Evolutionary conservation across 2,113 vertebrate genomes (phyloP).

Genomic region (Thamnaconus septentrionalis): DNA sequence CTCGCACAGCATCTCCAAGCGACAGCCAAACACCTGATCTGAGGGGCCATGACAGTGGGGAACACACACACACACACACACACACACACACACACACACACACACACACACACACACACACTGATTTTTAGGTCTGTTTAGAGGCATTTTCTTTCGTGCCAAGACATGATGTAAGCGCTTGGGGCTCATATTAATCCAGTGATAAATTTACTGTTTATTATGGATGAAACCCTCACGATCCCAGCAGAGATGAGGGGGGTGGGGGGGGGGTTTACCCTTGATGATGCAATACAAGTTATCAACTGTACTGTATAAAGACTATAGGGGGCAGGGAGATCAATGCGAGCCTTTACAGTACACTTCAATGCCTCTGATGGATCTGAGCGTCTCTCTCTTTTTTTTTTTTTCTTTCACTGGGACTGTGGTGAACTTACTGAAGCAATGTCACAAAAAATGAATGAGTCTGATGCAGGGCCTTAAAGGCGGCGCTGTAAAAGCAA

Average conservation of each 20-base stretch:
- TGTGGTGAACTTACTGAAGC: background rate
- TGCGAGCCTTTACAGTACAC: background rate
- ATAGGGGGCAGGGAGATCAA: constrained; percentile 18
- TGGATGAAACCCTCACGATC: constrained; percentile 40
- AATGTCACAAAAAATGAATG: no score
- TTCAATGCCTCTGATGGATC: background rate
- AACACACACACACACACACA: constrained; percentile 25
- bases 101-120: background rate
- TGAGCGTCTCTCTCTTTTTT: background rate
- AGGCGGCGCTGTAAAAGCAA: no score
- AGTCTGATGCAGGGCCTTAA: no score
- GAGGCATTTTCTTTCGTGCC: background rate
- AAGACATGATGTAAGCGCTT: constrained; percentile 48
- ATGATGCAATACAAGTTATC: constrained; percentile 58
- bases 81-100: constrained; percentile 1
- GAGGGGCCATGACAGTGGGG: constrained; percentile 39
- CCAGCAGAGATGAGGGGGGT: constrained; percentile 25
- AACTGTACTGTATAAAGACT: constrained; percentile 15
- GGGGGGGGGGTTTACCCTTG: constrained; percentile 20
- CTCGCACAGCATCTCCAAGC: constrained; percentile 87
- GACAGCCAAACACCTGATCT: constrained; percentile 94
- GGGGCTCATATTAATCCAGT: constrained; percentile 28
- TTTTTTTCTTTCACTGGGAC: background rate
- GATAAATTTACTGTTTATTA: constrained; percentile 27
- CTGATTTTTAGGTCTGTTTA: constrained; percentile 20